Base-by-base conservation (phyloP, 2,113 vertebrate species). In the Muscicapa adusta region DNA sequence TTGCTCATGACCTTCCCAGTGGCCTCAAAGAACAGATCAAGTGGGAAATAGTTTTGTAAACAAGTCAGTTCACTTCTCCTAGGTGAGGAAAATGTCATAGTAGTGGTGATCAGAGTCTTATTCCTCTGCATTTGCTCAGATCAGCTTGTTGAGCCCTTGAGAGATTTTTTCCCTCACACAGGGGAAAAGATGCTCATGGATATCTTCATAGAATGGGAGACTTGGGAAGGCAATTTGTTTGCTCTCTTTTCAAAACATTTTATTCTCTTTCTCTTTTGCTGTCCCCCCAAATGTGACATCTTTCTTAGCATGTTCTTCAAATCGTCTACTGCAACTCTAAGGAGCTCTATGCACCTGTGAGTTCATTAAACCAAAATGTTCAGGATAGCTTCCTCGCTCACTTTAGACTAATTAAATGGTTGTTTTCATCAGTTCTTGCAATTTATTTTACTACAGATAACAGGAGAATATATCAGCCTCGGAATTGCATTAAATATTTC, bases 391-490 rank as follows among this genome's bases (percentile, higher is more conserved):
- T 96, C 76, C 96, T 75, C 20, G 85, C 92, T 97, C 97, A 96
- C 95, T 98, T 97, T 97, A 96, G 91, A 88, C 90, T 97, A 97
- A 97, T 97, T 97, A 97, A 95, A 97, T 92, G 85, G 78, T 97
- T 98, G 96, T 97, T 97, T 97, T 97, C 90, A 97, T 97, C 89
- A 94, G 92, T 96, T 95, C 88, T 94, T 95, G 93, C 93, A 95
- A 96, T 97, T 98, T 98, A 96, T 98, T 98, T 98, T 97, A 91
- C 88, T 96, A 86, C 95, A 98, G 97, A 98, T 98, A 97, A 97
- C 95, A 63, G 91, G 88, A 95, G 97, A 97, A 97, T 97, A 96
- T 96, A 98, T 97, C 93, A 98, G 94, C 93, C 97, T 97, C 96
- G 74, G 92, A 97, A 96, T 96, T 94, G 94, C 96, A 97, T 98